phyloP scores from a whole-genome alignment of 2,888 invertebrate genomes.

The Germaria angustata region DNA sequence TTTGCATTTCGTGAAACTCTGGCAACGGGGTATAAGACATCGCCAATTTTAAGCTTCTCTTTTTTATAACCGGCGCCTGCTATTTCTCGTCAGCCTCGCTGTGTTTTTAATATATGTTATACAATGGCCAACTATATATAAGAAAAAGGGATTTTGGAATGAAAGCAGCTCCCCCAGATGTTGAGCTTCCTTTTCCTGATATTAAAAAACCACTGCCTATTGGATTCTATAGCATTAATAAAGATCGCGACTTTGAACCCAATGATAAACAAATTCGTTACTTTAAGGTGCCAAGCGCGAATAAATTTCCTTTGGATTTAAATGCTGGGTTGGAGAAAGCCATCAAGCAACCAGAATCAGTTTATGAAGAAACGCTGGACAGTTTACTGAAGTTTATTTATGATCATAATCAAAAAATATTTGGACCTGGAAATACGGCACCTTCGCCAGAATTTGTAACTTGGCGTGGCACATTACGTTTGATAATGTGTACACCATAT shows the following conservation, averaged over 20 bases:
- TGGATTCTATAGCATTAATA: conserved; percentile 82
- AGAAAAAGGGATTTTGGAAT: conserved; percentile 50
- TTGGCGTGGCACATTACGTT: conserved; percentile 86
- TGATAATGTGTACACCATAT: conserved; percentile 85
- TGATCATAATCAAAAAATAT: conserved; percentile 67
- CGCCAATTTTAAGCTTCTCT: no score
- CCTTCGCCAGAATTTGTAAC: conserved; percentile 82
- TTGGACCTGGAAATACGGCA: neutral
- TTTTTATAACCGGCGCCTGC: no score
- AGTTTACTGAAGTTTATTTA: conserved; percentile 71
- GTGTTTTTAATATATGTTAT: no score
- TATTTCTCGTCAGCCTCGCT: no score
- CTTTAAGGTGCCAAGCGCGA: conserved; percentile 76
- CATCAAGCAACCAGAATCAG: conserved; percentile 73
- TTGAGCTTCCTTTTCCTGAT: conserved; percentile 77
- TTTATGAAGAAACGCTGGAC: conserved; percentile 68
- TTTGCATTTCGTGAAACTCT: no score
- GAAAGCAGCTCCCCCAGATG: conserved; percentile 49
- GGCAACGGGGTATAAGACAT: no score
- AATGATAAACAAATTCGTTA: conserved; percentile 81
- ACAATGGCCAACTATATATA: no score
- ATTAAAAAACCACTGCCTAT: conserved; percentile 81
- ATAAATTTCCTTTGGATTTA: conserved; percentile 71
- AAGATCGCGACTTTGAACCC: conserved; percentile 74
- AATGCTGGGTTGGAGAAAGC: conserved; percentile 69